phyloP scores from a whole-genome alignment of 2,113 vertebrate genomes.

The Potamarius usumacintae region DNA sequence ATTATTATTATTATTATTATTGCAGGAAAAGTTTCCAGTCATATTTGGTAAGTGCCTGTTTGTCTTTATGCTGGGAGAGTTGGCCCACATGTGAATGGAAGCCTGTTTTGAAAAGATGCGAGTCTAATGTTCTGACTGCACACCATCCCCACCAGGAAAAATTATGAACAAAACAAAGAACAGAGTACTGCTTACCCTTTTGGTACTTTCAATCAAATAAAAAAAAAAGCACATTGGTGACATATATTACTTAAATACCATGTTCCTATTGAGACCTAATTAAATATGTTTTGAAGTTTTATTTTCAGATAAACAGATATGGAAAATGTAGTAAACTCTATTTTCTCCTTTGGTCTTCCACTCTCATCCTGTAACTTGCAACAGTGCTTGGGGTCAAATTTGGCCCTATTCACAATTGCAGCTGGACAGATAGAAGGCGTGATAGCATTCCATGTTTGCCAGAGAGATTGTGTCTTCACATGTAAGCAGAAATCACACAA shows the following conservation, averaged over 20 bases:
- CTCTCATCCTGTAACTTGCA: too few relatives aligned
- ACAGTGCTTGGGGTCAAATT: too few relatives aligned
- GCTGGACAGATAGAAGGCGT: too few relatives aligned
- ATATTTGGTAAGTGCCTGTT: constrained; percentile 56
- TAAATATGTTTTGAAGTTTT: not conserved
- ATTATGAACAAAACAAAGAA: constrained; percentile 7
- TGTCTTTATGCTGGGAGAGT: constrained; percentile 71
- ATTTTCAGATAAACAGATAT: not conserved
- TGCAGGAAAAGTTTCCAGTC: not conserved
- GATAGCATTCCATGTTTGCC: too few relatives aligned
- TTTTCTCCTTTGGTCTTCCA: too few relatives aligned
- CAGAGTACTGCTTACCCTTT: not conserved
- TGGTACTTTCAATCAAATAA: not conserved
- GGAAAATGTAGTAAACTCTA: not conserved
- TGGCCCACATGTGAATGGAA: constrained; percentile 69
- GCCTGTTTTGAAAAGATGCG: constrained; percentile 54
- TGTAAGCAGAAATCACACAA: too few relatives aligned
- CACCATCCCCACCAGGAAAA: constrained; percentile 36
- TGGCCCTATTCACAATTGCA: too few relatives aligned
- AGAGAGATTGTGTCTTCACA: too few relatives aligned
- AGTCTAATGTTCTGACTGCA: constrained; percentile 73
- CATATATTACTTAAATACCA: too few relatives aligned
- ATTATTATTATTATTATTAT: constrained; percentile 4
- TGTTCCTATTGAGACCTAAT: not conserved
- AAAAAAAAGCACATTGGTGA: not conserved